Base-by-base conservation (phyloP, 2,797 vertebrate genomes). In the Acipenser oxyrinchus region DNA sequence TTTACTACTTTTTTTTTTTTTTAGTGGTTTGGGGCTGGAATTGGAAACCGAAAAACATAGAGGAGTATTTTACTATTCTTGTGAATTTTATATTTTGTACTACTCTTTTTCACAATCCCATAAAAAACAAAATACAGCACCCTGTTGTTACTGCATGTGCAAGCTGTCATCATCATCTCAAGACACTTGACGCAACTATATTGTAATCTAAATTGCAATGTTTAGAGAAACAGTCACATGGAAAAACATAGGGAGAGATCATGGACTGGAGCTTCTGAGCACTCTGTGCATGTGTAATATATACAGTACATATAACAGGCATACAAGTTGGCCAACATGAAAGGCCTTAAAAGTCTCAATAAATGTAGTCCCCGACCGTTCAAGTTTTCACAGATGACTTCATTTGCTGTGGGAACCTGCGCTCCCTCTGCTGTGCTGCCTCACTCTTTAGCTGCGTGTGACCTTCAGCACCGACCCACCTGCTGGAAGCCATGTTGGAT, bases 401-500 rank as follows among this genome's bases (percentile, higher is more conserved):
- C 89, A 93, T 94, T 92, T 94, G 81, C 83, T 84, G 79, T 76
- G 71, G 83, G 84, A 91, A 91, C 81, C 78, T 73, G 58, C 58
- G 74, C 77, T 88, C 81, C 80, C 82, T 72, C 85, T 81, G 71
- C 82, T 79, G 78, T 57, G 23, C 80, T 77, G 78, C 82, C 81
- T 79, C 78, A 76, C 74, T 67, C 73, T 83, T 88, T 81, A 83
- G 85, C 82, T 86, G 87, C 75, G 75, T 23, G 10, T 91, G 92
- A 93, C 91, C 92, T 93, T 89, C 86, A 83, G 78, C 77, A 78
- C 73, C 77, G 78, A 86, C 90, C 86, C 90, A 93, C 91, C 91
- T 93, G 89, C 92, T 92, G 89, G 90, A 94, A 91, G 87, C 87
- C 87, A 88, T 88, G 88, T 92, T 93, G 93, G 92, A 91, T 89